Evolutionary conservation across 2,113 vertebrate species (phyloP).

Genomic region (Centropristis striata): DNA sequence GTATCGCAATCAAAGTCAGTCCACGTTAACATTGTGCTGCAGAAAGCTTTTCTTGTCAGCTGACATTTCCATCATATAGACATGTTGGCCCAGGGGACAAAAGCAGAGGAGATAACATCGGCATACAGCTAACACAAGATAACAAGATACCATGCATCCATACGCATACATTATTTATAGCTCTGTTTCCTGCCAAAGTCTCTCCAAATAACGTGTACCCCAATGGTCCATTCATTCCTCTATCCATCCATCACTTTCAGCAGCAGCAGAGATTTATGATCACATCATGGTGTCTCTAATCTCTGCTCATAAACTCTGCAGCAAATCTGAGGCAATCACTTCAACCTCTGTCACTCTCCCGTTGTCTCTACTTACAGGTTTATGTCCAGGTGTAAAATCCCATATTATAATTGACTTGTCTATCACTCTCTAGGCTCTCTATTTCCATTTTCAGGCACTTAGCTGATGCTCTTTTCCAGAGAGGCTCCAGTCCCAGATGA

Average conservation of each 20-base stretch:
- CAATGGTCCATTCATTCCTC: conserved; percentile 10
- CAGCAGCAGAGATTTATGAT: conserved; percentile 56
- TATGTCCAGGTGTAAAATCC: conserved; percentile 50
- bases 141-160: conserved; percentile 34
- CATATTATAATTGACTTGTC: conserved; percentile 33
- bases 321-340: conserved; percentile 59
- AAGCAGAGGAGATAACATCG: background rate
- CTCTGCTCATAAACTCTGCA: conserved; percentile 56
- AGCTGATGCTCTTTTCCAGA: background rate
- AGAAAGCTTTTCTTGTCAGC: conserved; percentile 23
- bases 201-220: background rate
- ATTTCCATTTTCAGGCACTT: conserved; percentile 28
- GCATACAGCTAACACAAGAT: conserved; percentile 27
- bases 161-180: conserved; percentile 41
- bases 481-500: background rate
- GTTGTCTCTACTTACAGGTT: conserved; percentile 58
- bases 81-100: background rate
- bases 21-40: background rate
- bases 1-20: conserved; percentile 3
- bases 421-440: conserved; percentile 3
- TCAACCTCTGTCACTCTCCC: conserved; percentile 49
- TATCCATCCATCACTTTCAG: conserved; percentile 48
- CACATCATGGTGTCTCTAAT: conserved; percentile 50
- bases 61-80: conserved; percentile 37
- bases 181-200: conserved; percentile 24